Percentiles rank a stretch among this genome's conserved stretches.
These are phyloP conservation scores for Hirundo rustica DNA, from an alignment of 2,797 vertebrate species.

Conservation along the genomic window DNA sequence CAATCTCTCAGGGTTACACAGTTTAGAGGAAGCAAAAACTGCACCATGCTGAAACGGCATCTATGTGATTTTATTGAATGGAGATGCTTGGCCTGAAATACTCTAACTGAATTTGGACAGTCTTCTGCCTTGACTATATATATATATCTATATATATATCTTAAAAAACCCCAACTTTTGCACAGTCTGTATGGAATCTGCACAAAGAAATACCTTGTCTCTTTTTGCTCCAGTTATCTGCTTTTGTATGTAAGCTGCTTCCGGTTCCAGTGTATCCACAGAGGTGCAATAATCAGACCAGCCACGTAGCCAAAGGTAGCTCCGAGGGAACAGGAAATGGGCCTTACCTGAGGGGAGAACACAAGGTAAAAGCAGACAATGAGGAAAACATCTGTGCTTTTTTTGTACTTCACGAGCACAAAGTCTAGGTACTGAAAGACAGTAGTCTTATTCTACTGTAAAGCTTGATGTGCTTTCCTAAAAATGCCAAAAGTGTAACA, in stretches of 20 bases:
- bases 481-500: constrained; percentile 74
- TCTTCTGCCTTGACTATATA: constrained; percentile 64
- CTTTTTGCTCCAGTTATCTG: constrained; percentile 83
- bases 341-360: constrained; percentile 87
- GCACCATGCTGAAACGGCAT: constrained; percentile 64
- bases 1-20: constrained; percentile 83
- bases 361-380: constrained; percentile 35
- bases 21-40: constrained; percentile 76
- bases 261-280: constrained; percentile 95
- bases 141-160: neutral
- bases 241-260: constrained; percentile 97
- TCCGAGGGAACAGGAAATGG: constrained; percentile 93
- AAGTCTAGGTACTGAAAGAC: constrained; percentile 59
- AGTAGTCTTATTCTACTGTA: constrained; percentile 55
- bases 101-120: constrained; percentile 23
- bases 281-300: constrained; percentile 87
- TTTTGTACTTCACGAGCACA: constrained; percentile 71
- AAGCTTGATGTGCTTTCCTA: constrained; percentile 71
- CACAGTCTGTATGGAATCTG: constrained; percentile 75
- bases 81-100: constrained; percentile 65
- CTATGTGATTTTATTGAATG: constrained; percentile 60
- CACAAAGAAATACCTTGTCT: constrained; percentile 74
- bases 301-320: constrained; percentile 88
- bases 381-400: neutral
- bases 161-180: constrained; percentile 43